Evolutionary conservation across 64 coral and sea anemone genomes (phyloP).

Genomic region (Pachyseris speciosa): DNA sequence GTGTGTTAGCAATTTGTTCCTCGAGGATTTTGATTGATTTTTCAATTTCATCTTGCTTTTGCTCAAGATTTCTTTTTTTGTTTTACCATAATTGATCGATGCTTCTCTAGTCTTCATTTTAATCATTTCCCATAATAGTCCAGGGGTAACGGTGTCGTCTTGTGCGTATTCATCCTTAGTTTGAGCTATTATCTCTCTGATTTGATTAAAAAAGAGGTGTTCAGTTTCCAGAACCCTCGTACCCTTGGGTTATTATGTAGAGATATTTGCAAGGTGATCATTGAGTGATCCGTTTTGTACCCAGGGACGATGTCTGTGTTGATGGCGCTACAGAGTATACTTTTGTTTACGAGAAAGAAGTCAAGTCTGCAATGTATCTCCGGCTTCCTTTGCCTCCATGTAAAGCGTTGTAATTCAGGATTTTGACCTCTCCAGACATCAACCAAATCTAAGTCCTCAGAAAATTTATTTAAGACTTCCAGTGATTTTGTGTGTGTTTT

Average conservation of each 20-base stretch:
- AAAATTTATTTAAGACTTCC: not conserved
- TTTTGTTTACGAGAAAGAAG: slow-evolving; percentile 10
- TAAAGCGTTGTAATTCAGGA: not conserved
- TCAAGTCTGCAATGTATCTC: slow-evolving; percentile 18
- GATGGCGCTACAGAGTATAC: not conserved
- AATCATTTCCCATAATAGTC: slow-evolving; percentile 1
- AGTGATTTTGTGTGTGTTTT: slow-evolving; percentile 26
- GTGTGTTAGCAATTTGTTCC: not conserved
- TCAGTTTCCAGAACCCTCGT: slow-evolving; percentile 13
- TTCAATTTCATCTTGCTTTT: slow-evolving; percentile 9
- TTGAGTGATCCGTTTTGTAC: slow-evolving; percentile 14
- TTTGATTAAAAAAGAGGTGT: slow-evolving; percentile 10
- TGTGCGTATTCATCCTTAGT: not conserved
- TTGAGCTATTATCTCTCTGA: not conserved
- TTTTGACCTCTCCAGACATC: slow-evolving; percentile 21
- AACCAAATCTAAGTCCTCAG: not conserved
- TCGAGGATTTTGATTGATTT: not conserved
- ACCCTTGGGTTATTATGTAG: not conserved
- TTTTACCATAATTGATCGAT: not conserved
- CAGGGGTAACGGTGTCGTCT: not conserved
- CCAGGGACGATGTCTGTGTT: slow-evolving; percentile 12
- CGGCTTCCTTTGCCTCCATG: not conserved
- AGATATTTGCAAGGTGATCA: not conserved
- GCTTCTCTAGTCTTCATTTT: slow-evolving; percentile 27
- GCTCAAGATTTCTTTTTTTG: not conserved